Percentiles rank a stretch among this genome's conserved stretches.
These are phyloP conservation scores for Pollenia labialis DNA, from an alignment of 2,888 invertebrate species.

Conservation along the genomic window DNA sequence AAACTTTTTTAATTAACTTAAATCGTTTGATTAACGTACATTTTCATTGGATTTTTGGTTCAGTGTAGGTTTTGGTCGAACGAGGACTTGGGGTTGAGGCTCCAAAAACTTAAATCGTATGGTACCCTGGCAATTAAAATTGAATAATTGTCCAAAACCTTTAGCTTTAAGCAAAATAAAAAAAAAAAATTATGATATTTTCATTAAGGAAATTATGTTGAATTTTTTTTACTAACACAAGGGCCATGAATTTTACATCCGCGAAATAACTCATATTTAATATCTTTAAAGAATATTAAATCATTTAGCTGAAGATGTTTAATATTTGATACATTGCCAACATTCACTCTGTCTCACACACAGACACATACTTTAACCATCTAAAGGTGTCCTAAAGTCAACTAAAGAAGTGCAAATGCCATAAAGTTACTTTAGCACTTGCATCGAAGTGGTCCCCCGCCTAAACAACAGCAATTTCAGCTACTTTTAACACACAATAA, in stretches of 20 bases:
- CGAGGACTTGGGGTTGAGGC: too few relatives aligned
- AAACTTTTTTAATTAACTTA: too few relatives aligned
- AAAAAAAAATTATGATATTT: too few relatives aligned
- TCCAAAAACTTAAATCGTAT: too few relatives aligned
- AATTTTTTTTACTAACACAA: too few relatives aligned
- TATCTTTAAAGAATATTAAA: constrained; percentile 15
- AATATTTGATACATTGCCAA: constrained; percentile 2
- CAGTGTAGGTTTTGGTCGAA: too few relatives aligned
- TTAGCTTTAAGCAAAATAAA: too few relatives aligned
- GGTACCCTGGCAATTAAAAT: too few relatives aligned
- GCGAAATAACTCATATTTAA: constrained; percentile 18
- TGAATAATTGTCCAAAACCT: too few relatives aligned
- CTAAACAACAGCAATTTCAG: constrained; percentile 6
- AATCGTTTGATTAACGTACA: too few relatives aligned
- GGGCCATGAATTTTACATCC: neutral
- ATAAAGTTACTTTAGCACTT: constrained; percentile 61
- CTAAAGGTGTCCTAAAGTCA: constrained; percentile 17
- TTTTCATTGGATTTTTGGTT: too few relatives aligned
- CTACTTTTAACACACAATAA: constrained; percentile 16
- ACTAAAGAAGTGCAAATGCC: constrained; percentile 57
- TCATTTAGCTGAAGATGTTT: neutral
- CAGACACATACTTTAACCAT: neutral
- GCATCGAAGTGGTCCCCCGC: neutral
- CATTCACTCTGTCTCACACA: neutral
- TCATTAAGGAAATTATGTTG: too few relatives aligned